Evolutionary conservation across 92 coral and sea anemone genomes (phyloP).

Genomic region (Heteractis magnifica): DNA sequence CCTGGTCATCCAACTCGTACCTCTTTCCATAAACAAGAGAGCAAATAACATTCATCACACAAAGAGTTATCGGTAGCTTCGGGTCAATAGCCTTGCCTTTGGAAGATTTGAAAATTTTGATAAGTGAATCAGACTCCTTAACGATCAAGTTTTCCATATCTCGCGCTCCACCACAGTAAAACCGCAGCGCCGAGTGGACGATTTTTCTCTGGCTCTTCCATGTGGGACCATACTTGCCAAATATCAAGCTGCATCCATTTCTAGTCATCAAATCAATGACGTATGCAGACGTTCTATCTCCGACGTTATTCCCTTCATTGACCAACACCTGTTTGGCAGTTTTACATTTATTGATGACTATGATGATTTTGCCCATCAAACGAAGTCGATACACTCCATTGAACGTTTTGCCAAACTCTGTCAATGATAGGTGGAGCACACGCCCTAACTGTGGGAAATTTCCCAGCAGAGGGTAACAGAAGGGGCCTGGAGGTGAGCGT

Average conservation of each 20-base stretch:
- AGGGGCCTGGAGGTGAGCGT: slow-evolving; percentile 58
- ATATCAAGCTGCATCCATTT: slow-evolving; percentile 48
- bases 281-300: slow-evolving; percentile 56
- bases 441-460: slow-evolving; percentile 49
- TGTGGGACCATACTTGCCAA: slow-evolving; percentile 67
- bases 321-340: slow-evolving; percentile 43
- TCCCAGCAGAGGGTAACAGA: slow-evolving; percentile 52
- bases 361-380: slow-evolving; percentile 42
- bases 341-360: slow-evolving; percentile 37
- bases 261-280: slow-evolving; percentile 48
- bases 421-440: slow-evolving; percentile 44
- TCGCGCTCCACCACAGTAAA: slow-evolving; percentile 35
- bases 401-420: slow-evolving; percentile 32
- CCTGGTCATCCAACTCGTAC: slow-evolving; percentile 51
- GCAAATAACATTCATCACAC: slow-evolving; percentile 69
- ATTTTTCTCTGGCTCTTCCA: slow-evolving; percentile 71
- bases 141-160: slow-evolving; percentile 51
- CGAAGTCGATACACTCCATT: slow-evolving; percentile 45
- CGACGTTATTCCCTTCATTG: slow-evolving; percentile 35
- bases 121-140: slow-evolving; percentile 44
- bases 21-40: slow-evolving; percentile 60
- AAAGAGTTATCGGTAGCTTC: slow-evolving; percentile 46
- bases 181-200: slow-evolving; percentile 57
- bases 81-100: slow-evolving; percentile 65
- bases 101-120: slow-evolving; percentile 40